Evolutionary conservation across 2,113 vertebrate genomes (phyloP).

Genomic region (Siniperca knerii): DNA sequence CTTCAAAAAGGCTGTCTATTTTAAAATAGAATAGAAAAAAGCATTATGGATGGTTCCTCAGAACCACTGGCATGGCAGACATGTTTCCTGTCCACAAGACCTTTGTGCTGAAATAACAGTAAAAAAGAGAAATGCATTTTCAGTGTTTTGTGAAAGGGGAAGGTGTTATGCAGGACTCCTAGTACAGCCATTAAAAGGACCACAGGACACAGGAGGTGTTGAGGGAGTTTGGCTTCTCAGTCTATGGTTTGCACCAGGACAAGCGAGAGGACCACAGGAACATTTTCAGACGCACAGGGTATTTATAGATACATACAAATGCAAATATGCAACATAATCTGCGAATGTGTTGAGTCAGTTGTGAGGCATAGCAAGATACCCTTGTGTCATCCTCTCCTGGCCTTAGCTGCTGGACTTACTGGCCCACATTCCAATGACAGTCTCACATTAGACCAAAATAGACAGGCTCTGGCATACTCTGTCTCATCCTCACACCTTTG

Average conservation of each 20-base stretch:
- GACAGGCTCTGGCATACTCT: slow-evolving; percentile 35
- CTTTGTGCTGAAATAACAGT: slow-evolving; percentile 54
- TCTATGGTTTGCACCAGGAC: slow-evolving; percentile 23
- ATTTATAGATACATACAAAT: slow-evolving; percentile 60
- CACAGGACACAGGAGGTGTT: slow-evolving; percentile 21
- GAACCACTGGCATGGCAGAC: slow-evolving; percentile 36
- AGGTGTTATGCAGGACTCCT: slow-evolving; percentile 59
- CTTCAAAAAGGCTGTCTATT: slow-evolving; percentile 45
- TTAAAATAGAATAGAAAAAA: slow-evolving; percentile 31
- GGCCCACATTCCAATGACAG: slow-evolving; percentile 56
- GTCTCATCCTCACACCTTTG: slow-evolving; percentile 51
- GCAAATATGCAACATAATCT: slow-evolving; percentile 66
- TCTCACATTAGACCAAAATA: slow-evolving; percentile 62
- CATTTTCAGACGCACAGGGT: slow-evolving; percentile 54
- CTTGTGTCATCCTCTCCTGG: slow-evolving; percentile 42
- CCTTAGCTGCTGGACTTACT: slow-evolving; percentile 37
- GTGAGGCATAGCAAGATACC: slow-evolving; percentile 31
- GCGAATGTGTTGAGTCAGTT: slow-evolving; percentile 37
- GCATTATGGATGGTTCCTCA: slow-evolving; percentile 56
- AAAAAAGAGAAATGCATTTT: slow-evolving; percentile 62
- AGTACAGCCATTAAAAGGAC: slow-evolving; percentile 31
- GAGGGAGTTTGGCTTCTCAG: slow-evolving; percentile 23
- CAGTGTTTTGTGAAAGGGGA: slow-evolving; percentile 60
- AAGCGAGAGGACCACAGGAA: slow-evolving; percentile 8
- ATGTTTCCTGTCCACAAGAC: slow-evolving; percentile 48